phyloP scores from a whole-genome alignment of 2,888 invertebrate species.

The Eurytoma adleriae region DNA sequence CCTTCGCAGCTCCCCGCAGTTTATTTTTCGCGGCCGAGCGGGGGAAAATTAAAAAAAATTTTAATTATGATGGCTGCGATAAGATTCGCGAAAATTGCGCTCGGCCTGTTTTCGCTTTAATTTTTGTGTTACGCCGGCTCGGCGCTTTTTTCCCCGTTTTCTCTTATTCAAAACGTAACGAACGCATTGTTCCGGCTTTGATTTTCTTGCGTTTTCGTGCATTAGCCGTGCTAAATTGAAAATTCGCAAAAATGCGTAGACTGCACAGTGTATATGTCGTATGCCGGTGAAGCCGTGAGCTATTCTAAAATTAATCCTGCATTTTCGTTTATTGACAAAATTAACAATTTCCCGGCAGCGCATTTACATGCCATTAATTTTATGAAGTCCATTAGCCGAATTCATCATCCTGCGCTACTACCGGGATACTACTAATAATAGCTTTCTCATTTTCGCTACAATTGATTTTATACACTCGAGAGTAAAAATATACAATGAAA shows the following conservation, averaged over 20 bases:
- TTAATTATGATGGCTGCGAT: slow-evolving; percentile 18
- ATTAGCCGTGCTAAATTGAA: background rate
- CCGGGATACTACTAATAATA: background rate
- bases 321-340: background rate
- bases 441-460: background rate
- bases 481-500: background rate
- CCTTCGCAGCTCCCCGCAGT: background rate
- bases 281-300: too few species aligned
- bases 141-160: background rate
- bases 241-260: background rate
- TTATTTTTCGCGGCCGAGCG: slow-evolving; percentile 1
- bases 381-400: slow-evolving; percentile 22
- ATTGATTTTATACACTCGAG: slow-evolving; percentile 4
- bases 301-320: background rate
- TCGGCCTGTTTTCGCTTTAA: slow-evolving; percentile 1
- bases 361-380: slow-evolving; percentile 33
- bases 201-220: background rate
- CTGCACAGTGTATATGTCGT: too few species aligned
- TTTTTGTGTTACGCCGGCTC: background rate
- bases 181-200: too few species aligned
- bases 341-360: slow-evolving; percentile 3
- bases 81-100: background rate
- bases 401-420: slow-evolving; percentile 18
- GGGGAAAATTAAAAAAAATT: slow-evolving; percentile 13
- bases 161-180: too few species aligned